Base-by-base conservation (phyloP, 2,113 vertebrate species). In the Pantherophis guttatus region DNA sequence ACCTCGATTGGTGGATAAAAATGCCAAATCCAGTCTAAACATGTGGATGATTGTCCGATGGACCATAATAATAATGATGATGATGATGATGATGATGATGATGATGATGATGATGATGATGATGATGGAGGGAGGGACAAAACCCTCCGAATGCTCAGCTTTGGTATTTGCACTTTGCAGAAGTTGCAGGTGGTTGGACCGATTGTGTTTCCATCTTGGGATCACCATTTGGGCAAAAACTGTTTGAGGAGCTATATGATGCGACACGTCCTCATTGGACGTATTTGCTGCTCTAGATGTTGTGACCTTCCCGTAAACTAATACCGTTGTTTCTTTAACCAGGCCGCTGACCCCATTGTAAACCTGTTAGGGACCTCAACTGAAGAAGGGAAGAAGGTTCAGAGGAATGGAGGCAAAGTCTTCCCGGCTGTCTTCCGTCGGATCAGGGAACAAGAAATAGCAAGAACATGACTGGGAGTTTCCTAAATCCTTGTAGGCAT, bases 311-410 rank as follows among this genome's bases (percentile, higher is more conserved):
- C 19, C 39, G 33, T 90, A 54, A 75, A 87, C 21, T 54, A 21
- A 2, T 5, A 3, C 26, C 4, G 5, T 57, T 57, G 33, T 11
- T 26, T 48, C 39, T 7, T 86, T 88, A 85, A 81, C 70, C 96
- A 99, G 99, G 97, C 93, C 4, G 97, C 96, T 91, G 98, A 99
- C 90, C 50, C 98, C 91, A 98, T 99, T 50, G 75, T 98, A 62
- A 92, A 70, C 59, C 98, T 98, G 33, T 92, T 99, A 94, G 98
- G 98, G 1, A 98, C 97, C 0, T 99, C 98, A 57, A 99, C 99
- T 0, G 99, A 99, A 93, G 98, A 99, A 95, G 98, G 99, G 55
- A 99, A 99, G 97, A 99, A 99, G 95, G 99, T 99, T 85, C 97
- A 98, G 90, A 97, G 98, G 29, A 99, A 98, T 1, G 98, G 98